A percentile compares a stretch with the other conserved stretches of the same genome.
Evolutionary conservation across 2,888 invertebrate species (phyloP).

Genomic region (Polydrusus tereticollis): DNA sequence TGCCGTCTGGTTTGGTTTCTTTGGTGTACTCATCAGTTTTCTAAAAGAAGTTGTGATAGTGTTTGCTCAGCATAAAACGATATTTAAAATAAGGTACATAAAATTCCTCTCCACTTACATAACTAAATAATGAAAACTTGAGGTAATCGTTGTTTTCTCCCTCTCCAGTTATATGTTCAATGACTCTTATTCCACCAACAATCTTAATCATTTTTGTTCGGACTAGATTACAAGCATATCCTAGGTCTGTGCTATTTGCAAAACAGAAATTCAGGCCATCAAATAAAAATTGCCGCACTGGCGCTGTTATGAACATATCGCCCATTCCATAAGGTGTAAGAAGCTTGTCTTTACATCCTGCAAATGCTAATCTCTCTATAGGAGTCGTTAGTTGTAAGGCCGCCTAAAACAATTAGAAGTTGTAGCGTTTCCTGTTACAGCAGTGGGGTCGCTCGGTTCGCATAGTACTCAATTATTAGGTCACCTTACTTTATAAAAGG

Average conservation of each 20-base stretch:
- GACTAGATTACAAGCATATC: constrained; percentile 53
- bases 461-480: no score
- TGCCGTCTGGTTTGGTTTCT: constrained; percentile 64
- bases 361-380: constrained; percentile 50
- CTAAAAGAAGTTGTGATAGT: no score
- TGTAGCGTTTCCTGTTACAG: no score
- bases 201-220: constrained; percentile 47
- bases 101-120: constrained; percentile 49
- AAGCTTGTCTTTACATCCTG: constrained; percentile 52
- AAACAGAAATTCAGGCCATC: constrained; percentile 53
- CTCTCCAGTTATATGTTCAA: constrained; percentile 35
- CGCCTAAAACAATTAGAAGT: constrained; percentile 30
- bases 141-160: constrained; percentile 26
- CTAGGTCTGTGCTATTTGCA: constrained; percentile 37
- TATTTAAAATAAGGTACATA: background rate
- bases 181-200: constrained; percentile 42
- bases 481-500: no score
- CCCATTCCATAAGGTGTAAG: constrained; percentile 35
- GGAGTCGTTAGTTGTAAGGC: constrained; percentile 46
- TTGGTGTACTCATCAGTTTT: constrained; percentile 58
- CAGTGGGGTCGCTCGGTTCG: no score
- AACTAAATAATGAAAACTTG: constrained; percentile 52
- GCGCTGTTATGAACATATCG: constrained; percentile 49
- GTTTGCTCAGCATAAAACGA: no score
- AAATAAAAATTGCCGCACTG: constrained; percentile 51